Percentiles rank a stretch among this genome's conserved stretches.
Conservation (phyloP, 1,140 invertebrate genomes). For the Himalopsyche phryganea region DNA sequence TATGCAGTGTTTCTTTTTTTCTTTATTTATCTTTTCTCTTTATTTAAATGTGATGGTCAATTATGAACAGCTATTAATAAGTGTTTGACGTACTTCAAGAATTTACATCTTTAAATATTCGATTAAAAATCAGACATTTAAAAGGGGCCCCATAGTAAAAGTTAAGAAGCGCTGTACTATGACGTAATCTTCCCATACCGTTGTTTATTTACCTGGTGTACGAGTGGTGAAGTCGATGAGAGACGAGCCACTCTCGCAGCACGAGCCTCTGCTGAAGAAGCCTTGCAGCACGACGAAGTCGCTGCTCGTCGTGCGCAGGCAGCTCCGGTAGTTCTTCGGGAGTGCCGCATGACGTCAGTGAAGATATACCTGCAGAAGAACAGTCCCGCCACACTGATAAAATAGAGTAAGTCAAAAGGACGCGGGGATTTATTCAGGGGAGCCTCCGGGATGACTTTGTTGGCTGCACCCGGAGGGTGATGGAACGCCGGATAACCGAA, state of each 20-base stretch:
- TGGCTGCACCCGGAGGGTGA: too few relatives aligned
- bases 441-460: neutral
- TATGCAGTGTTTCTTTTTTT: too few relatives aligned
- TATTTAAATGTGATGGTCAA: too few relatives aligned
- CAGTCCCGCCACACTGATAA: constrained; percentile 7
- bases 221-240: constrained; percentile 65
- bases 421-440: neutral
- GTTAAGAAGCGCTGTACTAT: too few relatives aligned
- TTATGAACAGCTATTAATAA: too few relatives aligned
- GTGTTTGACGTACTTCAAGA: too few relatives aligned
- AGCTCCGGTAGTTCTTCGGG: constrained; percentile 64
- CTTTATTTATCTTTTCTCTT: too few relatives aligned
- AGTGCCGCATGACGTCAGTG: constrained; percentile 69
- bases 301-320: constrained; percentile 68
- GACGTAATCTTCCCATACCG: too few relatives aligned
- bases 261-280: constrained; percentile 70
- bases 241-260: constrained; percentile 68
- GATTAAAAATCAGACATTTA: too few relatives aligned
- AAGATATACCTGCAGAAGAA: constrained; percentile 69
- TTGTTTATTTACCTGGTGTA: constrained; percentile 58
- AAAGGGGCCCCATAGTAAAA: too few relatives aligned
- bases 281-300: constrained; percentile 65
- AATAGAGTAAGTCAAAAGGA: neutral
- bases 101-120: too few relatives aligned
- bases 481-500: constrained; percentile 12